These are phyloP conservation scores for Gambusia affinis DNA, from an alignment of 2,113 vertebrate species.

Conservation along the genomic window DNA sequence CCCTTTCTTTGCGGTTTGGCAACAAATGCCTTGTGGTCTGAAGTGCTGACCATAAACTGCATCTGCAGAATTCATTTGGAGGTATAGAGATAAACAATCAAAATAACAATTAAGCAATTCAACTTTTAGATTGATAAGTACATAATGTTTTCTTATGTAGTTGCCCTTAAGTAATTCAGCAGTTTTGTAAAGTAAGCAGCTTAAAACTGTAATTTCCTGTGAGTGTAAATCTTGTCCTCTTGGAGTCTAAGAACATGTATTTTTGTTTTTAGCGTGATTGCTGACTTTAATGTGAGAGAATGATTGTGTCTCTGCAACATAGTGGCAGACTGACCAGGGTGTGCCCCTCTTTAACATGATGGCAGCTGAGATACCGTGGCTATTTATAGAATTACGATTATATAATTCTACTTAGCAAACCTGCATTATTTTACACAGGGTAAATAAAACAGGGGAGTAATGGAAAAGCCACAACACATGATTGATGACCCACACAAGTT, in stretches of 20 bases:
- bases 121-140: not conserved
- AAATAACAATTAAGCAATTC: not conserved
- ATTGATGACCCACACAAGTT: too few relatives aligned
- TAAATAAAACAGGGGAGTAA: too few relatives aligned
- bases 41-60: constrained; percentile 45
- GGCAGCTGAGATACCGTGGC: not conserved
- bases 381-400: too few relatives aligned
- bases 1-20: constrained; percentile 40
- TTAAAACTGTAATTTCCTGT: too few relatives aligned
- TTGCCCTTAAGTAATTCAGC: not conserved
- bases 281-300: not conserved
- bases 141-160: not conserved
- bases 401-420: too few relatives aligned
- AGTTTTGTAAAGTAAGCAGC: not conserved
- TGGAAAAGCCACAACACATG: too few relatives aligned
- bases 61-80: constrained; percentile 32
- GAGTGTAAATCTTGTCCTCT: not conserved
- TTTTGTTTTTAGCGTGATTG: not conserved
- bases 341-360: not conserved
- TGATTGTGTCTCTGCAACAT: not conserved
- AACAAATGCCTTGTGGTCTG: constrained; percentile 45
- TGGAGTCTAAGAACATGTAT: not conserved
- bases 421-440: too few relatives aligned
- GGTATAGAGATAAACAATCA: constrained; percentile 1
- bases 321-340: not conserved